Evolutionary conservation across 2,113 vertebrate species (phyloP).

Genomic region (Odontophorus gujanensis): DNA sequence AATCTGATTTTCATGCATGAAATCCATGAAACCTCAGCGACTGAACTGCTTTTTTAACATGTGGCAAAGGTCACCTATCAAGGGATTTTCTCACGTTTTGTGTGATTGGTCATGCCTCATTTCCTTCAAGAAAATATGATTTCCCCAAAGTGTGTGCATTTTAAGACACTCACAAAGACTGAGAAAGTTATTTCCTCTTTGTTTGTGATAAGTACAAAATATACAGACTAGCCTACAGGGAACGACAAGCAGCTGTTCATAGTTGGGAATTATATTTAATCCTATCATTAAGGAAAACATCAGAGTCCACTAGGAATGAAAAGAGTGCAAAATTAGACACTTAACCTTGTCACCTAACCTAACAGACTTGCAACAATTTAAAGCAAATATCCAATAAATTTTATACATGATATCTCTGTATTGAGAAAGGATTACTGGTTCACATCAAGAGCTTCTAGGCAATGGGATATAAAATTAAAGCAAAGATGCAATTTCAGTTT

Average conservation of each 20-base stretch:
- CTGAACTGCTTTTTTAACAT: conserved; percentile 82
- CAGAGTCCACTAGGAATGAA: conserved; percentile 57
- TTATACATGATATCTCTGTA: background rate
- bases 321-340: conserved; percentile 63
- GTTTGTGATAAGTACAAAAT: conserved; percentile 77
- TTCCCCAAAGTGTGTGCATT: conserved; percentile 77
- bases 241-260: conserved; percentile 66
- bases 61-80: conserved; percentile 88
- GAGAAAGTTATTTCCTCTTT: conserved; percentile 81
- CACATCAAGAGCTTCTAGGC: background rate
- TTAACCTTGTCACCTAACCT: conserved; percentile 76
- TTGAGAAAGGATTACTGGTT: conserved; percentile 1
- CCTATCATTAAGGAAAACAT: conserved; percentile 72
- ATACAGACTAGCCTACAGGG: conserved; percentile 67
- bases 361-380: conserved; percentile 59
- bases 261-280: conserved; percentile 78
- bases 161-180: conserved; percentile 76
- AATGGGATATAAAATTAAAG: background rate
- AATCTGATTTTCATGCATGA: conserved; percentile 90
- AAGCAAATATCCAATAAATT: conserved; percentile 44
- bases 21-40: conserved; percentile 85
- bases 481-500: background rate
- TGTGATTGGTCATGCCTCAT: conserved; percentile 92
- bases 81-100: conserved; percentile 85
- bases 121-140: conserved; percentile 86